These are phyloP conservation scores for Euthynnus affinis DNA, from an alignment of 2,797 vertebrate species.

Conservation along the genomic window DNA sequence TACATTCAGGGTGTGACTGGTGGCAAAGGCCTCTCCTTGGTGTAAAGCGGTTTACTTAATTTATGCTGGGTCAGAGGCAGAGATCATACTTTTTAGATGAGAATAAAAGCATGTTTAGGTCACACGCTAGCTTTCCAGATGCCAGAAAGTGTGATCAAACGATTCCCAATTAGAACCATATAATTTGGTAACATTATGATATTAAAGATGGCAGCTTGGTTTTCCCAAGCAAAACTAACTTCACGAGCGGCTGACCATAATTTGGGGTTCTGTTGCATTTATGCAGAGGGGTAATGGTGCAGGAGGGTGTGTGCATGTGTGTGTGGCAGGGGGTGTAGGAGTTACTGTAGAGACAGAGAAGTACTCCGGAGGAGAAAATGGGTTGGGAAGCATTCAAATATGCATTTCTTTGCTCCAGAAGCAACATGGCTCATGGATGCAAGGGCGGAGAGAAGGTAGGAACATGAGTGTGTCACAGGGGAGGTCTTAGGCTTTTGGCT, in stretches of 20 bases:
- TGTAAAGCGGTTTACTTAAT: constrained; percentile 78
- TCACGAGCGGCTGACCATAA: constrained; percentile 87
- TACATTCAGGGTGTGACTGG: constrained; percentile 77
- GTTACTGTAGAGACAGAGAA: constrained; percentile 55
- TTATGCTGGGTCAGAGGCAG: constrained; percentile 77
- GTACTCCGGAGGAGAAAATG: constrained; percentile 55
- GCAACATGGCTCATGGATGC: constrained; percentile 67
- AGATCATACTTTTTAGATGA: constrained; percentile 77
- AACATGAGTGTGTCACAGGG: constrained; percentile 61
- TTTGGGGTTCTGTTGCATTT: constrained; percentile 79
- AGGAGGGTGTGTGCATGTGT: constrained; percentile 45
- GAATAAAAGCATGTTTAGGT: constrained; percentile 72
- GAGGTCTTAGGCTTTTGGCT: constrained; percentile 56
- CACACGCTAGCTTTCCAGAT: constrained; percentile 80
- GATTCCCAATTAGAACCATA: constrained; percentile 86
- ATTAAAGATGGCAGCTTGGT: constrained; percentile 87
- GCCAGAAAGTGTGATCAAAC: constrained; percentile 82
- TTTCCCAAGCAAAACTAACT: constrained; percentile 87
- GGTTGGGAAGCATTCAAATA: constrained; percentile 74
- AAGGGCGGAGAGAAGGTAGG: constrained; percentile 58
- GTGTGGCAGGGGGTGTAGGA: constrained; percentile 34
- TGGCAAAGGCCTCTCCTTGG: constrained; percentile 59
- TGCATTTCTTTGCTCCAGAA: constrained; percentile 71
- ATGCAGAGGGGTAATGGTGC: constrained; percentile 68
- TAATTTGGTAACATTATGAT: constrained; percentile 86